These are phyloP conservation scores for Linyphia triangularis DNA, from an alignment of 2,888 invertebrate genomes.

Conservation along the genomic window DNA sequence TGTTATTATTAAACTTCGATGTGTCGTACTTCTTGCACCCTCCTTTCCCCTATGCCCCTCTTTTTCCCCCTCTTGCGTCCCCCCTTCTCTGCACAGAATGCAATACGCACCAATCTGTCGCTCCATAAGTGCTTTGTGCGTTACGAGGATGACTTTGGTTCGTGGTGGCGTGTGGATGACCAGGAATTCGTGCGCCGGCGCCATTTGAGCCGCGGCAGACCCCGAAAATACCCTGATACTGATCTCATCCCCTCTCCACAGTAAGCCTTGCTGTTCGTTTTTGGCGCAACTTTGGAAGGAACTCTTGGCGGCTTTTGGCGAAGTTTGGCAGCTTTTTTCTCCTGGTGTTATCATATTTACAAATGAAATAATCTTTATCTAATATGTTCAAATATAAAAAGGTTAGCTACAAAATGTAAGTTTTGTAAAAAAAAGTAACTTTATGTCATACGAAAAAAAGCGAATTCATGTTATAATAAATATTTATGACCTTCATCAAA, in stretches of 20 bases:
- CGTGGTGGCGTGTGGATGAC: constrained; percentile 99
- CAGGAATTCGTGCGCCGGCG: constrained; percentile 98
- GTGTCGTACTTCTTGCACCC: constrained; percentile 42
- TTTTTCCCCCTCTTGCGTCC: constrained; percentile 31
- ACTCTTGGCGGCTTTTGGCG: background rate
- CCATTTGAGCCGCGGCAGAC: constrained; percentile 96
- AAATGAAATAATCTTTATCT: too few species aligned
- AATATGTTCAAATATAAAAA: too few species aligned
- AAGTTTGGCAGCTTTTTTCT: background rate
- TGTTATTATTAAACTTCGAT: constrained; percentile 57
- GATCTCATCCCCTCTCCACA: constrained; percentile 73
- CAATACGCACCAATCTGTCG: constrained; percentile 99
- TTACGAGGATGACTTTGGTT: constrained; percentile 99
- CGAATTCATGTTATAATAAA: too few species aligned
- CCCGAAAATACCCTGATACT: constrained; percentile 80
- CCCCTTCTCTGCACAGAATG: constrained; percentile 83
- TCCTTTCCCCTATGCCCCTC: constrained; percentile 12
- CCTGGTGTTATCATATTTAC: too few species aligned
- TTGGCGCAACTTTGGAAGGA: background rate
- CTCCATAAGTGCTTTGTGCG: constrained; percentile 99
- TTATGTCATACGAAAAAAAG: too few species aligned
- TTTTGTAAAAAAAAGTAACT: too few species aligned
- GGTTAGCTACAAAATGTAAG: too few species aligned
- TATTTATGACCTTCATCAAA: too few species aligned
- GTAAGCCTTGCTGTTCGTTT: constrained; percentile 75